Evolutionary conservation across 2,888 invertebrate species (phyloP).

Genomic region (Nematopogon swammerdamellus): DNA sequence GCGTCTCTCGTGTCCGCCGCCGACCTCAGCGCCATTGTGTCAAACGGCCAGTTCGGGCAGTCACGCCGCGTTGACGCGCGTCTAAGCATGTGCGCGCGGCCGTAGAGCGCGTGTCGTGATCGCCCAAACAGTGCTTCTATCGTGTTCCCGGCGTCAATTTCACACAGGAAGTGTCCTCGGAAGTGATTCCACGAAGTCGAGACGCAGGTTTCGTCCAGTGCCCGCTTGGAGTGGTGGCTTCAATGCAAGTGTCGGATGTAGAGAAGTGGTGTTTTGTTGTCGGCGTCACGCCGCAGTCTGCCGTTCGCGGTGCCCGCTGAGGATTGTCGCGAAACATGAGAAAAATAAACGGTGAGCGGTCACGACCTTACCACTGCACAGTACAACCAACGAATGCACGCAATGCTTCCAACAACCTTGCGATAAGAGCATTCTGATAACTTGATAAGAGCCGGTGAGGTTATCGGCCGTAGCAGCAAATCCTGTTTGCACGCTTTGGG

Average conservation of each 20-base stretch:
- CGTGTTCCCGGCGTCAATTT: conserved; percentile 39
- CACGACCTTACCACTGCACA: neutral
- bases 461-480: too few relatives aligned
- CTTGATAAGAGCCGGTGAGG: too few relatives aligned
- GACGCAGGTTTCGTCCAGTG: neutral
- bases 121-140: conserved; percentile 24
- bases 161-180: neutral
- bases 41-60: conserved; percentile 38
- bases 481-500: too few relatives aligned
- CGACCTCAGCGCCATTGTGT: conserved; percentile 35
- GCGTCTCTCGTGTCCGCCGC: conserved; percentile 22
- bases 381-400: neutral
- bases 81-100: conserved; percentile 45
- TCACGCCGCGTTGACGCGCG: conserved; percentile 55
- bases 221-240: neutral
- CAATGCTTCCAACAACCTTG: neutral
- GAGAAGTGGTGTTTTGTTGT: conserved; percentile 36
- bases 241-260: neutral
- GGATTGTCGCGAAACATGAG: conserved; percentile 45
- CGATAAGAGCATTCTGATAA: neutral
- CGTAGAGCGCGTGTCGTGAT: conserved; percentile 45
- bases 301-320: conserved; percentile 46
- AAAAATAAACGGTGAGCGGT: conserved; percentile 49
- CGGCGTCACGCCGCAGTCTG: conserved; percentile 27
- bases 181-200: neutral